Percentiles rank a stretch among this genome's conserved stretches.
Conservation (phyloP, 2,113 vertebrate genomes). For the Zingel zingel region DNA sequence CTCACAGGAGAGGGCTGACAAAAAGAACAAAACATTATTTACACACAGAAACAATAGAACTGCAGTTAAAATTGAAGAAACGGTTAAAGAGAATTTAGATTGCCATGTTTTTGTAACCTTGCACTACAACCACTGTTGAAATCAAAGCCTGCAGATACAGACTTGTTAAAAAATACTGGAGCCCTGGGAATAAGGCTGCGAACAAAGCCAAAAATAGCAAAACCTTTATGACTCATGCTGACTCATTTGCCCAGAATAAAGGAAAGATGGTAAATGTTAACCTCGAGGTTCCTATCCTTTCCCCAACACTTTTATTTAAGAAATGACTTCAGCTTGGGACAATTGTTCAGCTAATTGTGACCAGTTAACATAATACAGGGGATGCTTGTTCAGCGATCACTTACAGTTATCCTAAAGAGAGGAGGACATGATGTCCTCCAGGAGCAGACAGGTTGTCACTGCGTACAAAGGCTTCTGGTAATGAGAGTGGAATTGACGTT, state of each 20-base stretch:
- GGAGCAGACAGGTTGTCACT: conserved; percentile 67
- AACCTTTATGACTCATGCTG: conserved; percentile 31
- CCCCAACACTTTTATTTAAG: conserved; percentile 25
- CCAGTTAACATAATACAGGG: conserved; percentile 47
- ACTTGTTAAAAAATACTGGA: conserved; percentile 1
- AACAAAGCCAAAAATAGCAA: conserved; percentile 30
- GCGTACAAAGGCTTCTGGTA: conserved; percentile 22
- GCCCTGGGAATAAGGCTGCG: not conserved
- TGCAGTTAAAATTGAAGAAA: not conserved
- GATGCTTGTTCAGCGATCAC: conserved; percentile 51
- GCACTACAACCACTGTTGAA: not conserved
- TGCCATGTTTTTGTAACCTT: not conserved
- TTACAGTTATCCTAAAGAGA: conserved; percentile 54
- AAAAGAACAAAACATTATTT: conserved; percentile 22
- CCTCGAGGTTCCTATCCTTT: conserved; percentile 11
- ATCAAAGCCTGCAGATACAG: conserved; percentile 6
- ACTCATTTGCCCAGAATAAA: conserved; percentile 46
- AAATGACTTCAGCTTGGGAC: conserved; percentile 29
- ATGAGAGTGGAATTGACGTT: conserved; percentile 48
- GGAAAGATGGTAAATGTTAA: conserved; percentile 28
- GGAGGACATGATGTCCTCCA: conserved; percentile 59
- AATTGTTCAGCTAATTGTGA: conserved; percentile 61
- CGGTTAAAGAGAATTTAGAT: not conserved
- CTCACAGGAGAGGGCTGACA: not conserved
- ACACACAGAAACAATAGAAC: conserved; percentile 15